Evolutionary conservation across 2,113 vertebrate genomes (phyloP).

Genomic region (Chloroceryle aenea): DNA sequence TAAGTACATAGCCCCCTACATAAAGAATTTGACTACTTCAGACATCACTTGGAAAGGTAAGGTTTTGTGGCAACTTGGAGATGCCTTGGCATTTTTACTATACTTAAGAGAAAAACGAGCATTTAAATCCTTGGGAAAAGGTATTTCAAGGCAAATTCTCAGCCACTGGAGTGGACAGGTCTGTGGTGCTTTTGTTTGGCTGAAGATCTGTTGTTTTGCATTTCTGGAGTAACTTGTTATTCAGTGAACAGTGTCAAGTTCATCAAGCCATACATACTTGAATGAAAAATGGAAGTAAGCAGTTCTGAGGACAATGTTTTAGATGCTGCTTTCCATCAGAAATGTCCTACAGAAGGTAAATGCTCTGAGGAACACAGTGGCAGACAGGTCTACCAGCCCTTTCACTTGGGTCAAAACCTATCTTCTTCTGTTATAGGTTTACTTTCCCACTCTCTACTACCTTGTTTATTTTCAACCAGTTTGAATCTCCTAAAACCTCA

Average conservation of each 20-base stretch:
- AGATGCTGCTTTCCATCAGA: not conserved
- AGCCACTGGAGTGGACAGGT: not conserved
- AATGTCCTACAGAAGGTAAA: not conserved
- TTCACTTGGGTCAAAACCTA: not conserved
- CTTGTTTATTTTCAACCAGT: not conserved
- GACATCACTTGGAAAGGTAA: not conserved
- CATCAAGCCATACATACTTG: not conserved
- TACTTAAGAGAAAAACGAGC: not conserved
- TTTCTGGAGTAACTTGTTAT: not conserved
- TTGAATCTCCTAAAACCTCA: not conserved
- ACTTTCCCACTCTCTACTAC: not conserved
- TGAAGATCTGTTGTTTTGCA: not conserved
- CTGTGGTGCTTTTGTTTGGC: not conserved
- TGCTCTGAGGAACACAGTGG: rapidly evolving
- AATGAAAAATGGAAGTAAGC: not conserved
- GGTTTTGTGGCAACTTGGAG: not conserved
- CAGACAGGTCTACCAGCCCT: not conserved
- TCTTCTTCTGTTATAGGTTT: not conserved
- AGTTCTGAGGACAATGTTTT: not conserved
- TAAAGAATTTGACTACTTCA: not conserved
- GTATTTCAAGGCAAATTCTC: not conserved
- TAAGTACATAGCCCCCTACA: not conserved
- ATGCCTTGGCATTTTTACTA: not conserved
- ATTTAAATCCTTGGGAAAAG: not conserved
- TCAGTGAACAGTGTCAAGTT: not conserved